Evolutionary conservation across 2,888 invertebrate genomes (phyloP).

Genomic region (Hypomecis punctinalis): DNA sequence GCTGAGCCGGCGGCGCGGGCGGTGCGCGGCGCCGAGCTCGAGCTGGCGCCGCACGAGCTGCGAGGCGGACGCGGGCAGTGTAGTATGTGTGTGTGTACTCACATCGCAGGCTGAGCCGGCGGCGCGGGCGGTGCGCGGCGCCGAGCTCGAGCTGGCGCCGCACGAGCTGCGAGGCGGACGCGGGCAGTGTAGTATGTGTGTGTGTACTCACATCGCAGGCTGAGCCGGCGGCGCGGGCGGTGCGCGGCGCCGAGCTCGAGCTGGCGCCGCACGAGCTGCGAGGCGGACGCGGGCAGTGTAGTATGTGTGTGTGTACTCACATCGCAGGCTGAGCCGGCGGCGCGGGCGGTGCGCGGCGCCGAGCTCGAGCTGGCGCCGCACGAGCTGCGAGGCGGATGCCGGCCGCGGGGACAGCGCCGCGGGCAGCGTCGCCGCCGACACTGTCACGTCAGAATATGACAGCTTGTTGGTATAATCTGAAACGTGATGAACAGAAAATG

Average conservation of each 20-base stretch:
- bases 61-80: too few species aligned
- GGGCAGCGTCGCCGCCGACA: constrained; percentile 48
- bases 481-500: not conserved
- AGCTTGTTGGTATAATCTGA: constrained; percentile 62
- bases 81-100: too few species aligned
- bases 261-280: constrained; percentile 69
- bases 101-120: constrained; percentile 73
- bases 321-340: constrained; percentile 63
- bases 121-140: constrained; percentile 61
- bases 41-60: constrained; percentile 70
- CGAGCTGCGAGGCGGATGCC: constrained; percentile 72
- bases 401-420: constrained; percentile 57
- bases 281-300: constrained; percentile 68
- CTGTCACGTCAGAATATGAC: constrained; percentile 63
- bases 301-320: too few species aligned
- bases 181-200: too few species aligned
- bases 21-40: constrained; percentile 62
- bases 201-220: constrained; percentile 46
- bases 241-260: constrained; percentile 65
- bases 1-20: constrained; percentile 69
- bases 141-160: constrained; percentile 69
- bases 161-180: constrained; percentile 61
- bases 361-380: constrained; percentile 71
- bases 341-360: constrained; percentile 62
- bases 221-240: constrained; percentile 67